Evolutionary conservation across 1,140 invertebrate species (phyloP).

Genomic region (Maniola jurtina): DNA sequence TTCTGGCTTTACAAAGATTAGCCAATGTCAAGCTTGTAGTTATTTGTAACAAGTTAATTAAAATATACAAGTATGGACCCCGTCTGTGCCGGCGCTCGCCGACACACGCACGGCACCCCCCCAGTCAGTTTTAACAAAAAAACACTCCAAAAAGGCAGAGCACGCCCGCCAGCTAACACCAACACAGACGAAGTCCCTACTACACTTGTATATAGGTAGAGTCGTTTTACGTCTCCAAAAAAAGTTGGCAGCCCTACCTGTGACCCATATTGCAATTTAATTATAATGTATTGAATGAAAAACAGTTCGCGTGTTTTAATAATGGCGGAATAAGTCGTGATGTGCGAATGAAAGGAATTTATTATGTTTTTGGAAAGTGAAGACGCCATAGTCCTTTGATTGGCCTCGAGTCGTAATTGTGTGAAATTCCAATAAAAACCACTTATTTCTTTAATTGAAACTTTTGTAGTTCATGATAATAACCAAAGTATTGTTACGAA

Average conservation of each 20-base stretch:
- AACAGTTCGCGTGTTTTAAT: slow-evolving; percentile 31
- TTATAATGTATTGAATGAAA: slow-evolving; percentile 35
- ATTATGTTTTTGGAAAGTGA: slow-evolving; percentile 37
- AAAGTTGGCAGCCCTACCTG: slow-evolving; percentile 2
- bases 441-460: neutral
- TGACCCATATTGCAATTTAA: slow-evolving; percentile 19
- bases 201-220: no score
- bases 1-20: no score
- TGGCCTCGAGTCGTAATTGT: slow-evolving; percentile 10
- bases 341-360: slow-evolving; percentile 29
- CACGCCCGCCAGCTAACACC: no score
- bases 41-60: no score
- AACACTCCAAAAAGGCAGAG: no score
- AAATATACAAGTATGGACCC: no score
- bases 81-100: no score
- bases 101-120: no score
- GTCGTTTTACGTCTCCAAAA: neutral
- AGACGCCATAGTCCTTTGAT: slow-evolving; percentile 34
- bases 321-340: slow-evolving; percentile 40
- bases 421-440: neutral
- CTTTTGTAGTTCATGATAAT: neutral
- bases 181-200: no score
- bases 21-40: no score
- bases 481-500: slow-evolving; percentile 1
- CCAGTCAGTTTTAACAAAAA: no score